Conservation (phyloP, 2,797 vertebrate genomes). For the Acanthurus lineatus region DNA sequence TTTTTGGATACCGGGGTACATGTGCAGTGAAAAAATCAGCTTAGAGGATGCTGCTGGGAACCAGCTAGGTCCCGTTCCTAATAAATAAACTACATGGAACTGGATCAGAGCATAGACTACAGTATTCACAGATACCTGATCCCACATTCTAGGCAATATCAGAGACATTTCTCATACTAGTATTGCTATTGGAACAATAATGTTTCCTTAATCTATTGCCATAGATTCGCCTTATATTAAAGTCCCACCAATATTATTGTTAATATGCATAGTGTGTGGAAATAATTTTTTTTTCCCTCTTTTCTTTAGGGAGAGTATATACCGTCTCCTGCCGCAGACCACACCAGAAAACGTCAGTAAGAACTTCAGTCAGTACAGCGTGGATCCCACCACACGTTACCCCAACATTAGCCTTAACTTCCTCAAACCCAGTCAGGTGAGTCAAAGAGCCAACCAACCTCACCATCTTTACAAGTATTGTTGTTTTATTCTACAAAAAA, state of each 20-base stretch:
- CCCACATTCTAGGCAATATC: no score
- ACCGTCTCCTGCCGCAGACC: constrained; percentile 96
- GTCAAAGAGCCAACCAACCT: background rate
- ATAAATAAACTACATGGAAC: no score
- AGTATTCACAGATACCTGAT: no score
- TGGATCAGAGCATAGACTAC: no score
- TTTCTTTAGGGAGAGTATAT: constrained; percentile 93
- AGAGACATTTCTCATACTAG: no score
- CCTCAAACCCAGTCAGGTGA: constrained; percentile 94
- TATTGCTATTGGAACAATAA: background rate
- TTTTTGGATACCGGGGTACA: no score
- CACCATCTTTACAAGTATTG: background rate
- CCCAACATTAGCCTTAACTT: constrained; percentile 96
- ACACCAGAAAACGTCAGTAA: constrained; percentile 98
- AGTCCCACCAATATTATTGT: background rate
- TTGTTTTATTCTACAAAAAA: background rate
- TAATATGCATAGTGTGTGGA: background rate
- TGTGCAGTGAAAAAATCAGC: no score
- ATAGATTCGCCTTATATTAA: background rate
- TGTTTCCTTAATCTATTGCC: background rate
- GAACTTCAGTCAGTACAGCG: constrained; percentile 96
- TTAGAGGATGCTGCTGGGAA: no score
- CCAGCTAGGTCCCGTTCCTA: no score
- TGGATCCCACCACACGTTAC: constrained; percentile 97
- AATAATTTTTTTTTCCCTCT: constrained; percentile 1